Percentiles rank a stretch among this genome's conserved stretches.
phyloP scores from a whole-genome alignment of 2,888 invertebrate species.

The Xylocampa areola region DNA sequence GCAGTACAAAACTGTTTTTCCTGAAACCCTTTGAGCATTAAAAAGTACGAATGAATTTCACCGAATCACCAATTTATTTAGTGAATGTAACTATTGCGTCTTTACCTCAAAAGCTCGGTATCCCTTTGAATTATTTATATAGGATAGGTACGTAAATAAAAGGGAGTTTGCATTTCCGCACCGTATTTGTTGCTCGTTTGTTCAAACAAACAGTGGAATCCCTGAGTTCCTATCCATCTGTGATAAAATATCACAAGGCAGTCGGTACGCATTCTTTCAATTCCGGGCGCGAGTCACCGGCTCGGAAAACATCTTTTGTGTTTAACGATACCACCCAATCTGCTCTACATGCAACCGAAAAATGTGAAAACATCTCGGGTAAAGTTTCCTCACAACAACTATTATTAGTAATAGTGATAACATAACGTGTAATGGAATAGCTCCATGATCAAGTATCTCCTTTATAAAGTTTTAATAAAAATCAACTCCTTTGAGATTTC shows the following conservation, averaged over 20 bases:
- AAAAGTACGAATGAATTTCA: slow-evolving; percentile 44
- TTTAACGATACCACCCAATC: slow-evolving; percentile 58
- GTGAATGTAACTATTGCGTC: slow-evolving; percentile 69
- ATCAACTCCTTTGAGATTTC: slow-evolving; percentile 77
- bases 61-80: slow-evolving; percentile 41
- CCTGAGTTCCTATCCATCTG: slow-evolving; percentile 77
- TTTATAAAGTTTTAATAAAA: slow-evolving; percentile 83
- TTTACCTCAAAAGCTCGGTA: slow-evolving; percentile 72
- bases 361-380: slow-evolving; percentile 39
- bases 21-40: slow-evolving; percentile 39
- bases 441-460: slow-evolving; percentile 67
- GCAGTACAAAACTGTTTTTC: slow-evolving; percentile 23
- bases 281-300: slow-evolving; percentile 72
- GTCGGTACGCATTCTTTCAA: slow-evolving; percentile 80
- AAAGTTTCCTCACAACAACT: slow-evolving; percentile 54
- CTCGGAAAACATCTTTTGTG: slow-evolving; percentile 81
- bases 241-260: slow-evolving; percentile 84
- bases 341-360: slow-evolving; percentile 37
- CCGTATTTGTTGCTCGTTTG: slow-evolving; percentile 81
- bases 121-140: slow-evolving; percentile 81
- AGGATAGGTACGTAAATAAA: slow-evolving; percentile 80
- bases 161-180: slow-evolving; percentile 82
- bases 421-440: slow-evolving; percentile 58
- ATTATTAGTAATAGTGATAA: slow-evolving; percentile 65
- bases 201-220: slow-evolving; percentile 82